Base-by-base conservation (phyloP, 2,113 vertebrate genomes). In the Protomyctophum bolini region DNA sequence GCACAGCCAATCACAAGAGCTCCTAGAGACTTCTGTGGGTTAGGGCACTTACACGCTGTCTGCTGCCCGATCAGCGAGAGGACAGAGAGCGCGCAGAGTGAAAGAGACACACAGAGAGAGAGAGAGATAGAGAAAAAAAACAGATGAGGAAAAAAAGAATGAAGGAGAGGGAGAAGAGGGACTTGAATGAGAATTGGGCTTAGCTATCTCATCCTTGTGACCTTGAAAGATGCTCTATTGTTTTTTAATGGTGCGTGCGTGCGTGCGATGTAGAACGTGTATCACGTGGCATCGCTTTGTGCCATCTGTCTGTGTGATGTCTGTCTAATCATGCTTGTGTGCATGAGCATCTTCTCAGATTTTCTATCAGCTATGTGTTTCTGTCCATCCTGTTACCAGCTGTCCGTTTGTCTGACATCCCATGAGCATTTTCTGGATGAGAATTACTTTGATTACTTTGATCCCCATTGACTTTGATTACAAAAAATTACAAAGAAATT, bases 11-110 rank as follows among this genome's bases (percentile, higher is more conserved):
- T 93, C 89, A 89, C 75, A 66, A 69, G 79, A 81, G 89, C 86
- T 86, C 89, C 78, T 85, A 73, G 70, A 88, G 90, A 90, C 87
- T 89, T 80, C 87, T 85, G 74, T 76, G 84, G 87, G 88, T 90
- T 87, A 82, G 84, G 86, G 84, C 84, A 90, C 89, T 92, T 91
- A 88, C 92, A 90, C 85, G 85, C 86, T 88, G 83, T 92, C 91
- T 91, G 84, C 88, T 8, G 82, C 81, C 83, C 72, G 85, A 91
- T 91, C 87, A 84, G 72, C 70, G 83, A 81, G 84, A 79, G 78
- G 77, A 82, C 51, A 77, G 79, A 80, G 80, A 50, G 82, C 79
- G 77, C 66, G 77, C 68, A 76, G 77, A 88, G 83, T 62, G 76
- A 83, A 83, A 84, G 81, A 85, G 86, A 83, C 77, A 86, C 79